Evolutionary conservation across 2,888 invertebrate species (phyloP).

Genomic region (Anodontia alba): DNA sequence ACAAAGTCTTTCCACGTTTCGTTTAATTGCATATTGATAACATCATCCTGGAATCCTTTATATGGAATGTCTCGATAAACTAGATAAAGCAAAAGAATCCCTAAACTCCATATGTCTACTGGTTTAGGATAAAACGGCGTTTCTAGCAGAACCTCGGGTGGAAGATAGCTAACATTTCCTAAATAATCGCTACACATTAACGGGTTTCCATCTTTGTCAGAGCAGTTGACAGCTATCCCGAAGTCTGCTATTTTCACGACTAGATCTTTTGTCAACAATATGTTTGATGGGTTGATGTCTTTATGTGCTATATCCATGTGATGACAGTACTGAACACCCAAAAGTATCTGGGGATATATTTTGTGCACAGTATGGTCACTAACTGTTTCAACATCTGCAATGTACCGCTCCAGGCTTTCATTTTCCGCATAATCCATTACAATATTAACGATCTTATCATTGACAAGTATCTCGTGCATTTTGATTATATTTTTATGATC

Average conservation of each 20-base stretch:
- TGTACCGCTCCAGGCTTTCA: constrained; percentile 61
- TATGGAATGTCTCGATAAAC: constrained; percentile 47
- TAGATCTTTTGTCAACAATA: constrained; percentile 50
- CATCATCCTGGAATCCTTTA: constrained; percentile 40
- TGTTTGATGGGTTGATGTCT: constrained; percentile 64
- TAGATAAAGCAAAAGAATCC: constrained; percentile 54
- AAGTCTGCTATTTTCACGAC: constrained; percentile 67
- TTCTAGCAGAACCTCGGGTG: constrained; percentile 50
- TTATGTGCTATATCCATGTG: constrained; percentile 58
- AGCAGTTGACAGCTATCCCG: constrained; percentile 61
- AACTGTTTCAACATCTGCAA: constrained; percentile 24
- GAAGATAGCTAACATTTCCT: constrained; percentile 58
- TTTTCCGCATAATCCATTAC: constrained; percentile 68
- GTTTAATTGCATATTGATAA: constrained; percentile 34
- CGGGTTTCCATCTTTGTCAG: constrained; percentile 22
- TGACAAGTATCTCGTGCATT: constrained; percentile 56
- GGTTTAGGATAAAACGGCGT: constrained; percentile 59
- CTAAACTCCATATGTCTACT: constrained; percentile 66
- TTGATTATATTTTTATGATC: constrained; percentile 59
- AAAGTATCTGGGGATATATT: constrained; percentile 55
- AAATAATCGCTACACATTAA: constrained; percentile 64
- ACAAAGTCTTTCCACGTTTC: constrained; percentile 44
- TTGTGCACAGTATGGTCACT: constrained; percentile 26
- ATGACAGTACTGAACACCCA: constrained; percentile 63
- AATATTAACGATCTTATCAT: constrained; percentile 43